Conservation (phyloP, 2,113 vertebrate genomes). For the Acrocephalus arundinaceus region DNA sequence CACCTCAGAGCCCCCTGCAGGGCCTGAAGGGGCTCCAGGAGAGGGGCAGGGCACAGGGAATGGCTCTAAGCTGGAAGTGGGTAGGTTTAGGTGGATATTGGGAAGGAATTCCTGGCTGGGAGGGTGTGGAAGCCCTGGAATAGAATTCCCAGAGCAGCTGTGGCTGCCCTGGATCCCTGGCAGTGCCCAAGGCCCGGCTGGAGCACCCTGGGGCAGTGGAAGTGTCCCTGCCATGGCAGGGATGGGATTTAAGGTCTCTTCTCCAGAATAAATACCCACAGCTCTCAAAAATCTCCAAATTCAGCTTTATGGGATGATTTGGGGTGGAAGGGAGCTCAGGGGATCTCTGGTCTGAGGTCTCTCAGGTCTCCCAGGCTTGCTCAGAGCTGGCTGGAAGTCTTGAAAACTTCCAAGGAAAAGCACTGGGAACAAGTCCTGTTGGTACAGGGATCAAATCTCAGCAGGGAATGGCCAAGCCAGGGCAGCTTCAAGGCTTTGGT, state of each 20-base stretch:
- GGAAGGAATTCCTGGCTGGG: background rate
- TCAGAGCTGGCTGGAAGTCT: background rate
- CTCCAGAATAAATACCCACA: background rate
- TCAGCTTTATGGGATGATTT: background rate
- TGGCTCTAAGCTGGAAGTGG: background rate
- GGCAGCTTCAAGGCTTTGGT: background rate
- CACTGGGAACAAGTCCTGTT: fast-evolving
- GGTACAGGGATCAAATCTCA: too few relatives aligned
- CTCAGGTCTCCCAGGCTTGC: background rate
- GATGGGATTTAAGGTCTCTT: background rate
- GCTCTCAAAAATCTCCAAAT: background rate
- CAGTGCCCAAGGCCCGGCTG: background rate
- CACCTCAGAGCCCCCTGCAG: background rate
- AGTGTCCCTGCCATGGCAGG: background rate
- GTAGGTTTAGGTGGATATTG: background rate
- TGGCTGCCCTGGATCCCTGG: background rate
- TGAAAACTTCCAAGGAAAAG: background rate
- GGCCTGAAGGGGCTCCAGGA: background rate
- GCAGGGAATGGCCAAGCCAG: background rate
- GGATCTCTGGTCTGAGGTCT: background rate
- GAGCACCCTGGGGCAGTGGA: fast-evolving
- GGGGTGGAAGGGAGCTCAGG: background rate
- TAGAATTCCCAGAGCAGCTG: fast-evolving
- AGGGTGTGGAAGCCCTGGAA: fast-evolving
- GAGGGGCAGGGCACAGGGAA: background rate